Percentiles rank a stretch among this genome's conserved stretches.
These are phyloP conservation scores for Helostoma temminkii DNA, from an alignment of 2,797 vertebrate species.

Conservation along the genomic window DNA sequence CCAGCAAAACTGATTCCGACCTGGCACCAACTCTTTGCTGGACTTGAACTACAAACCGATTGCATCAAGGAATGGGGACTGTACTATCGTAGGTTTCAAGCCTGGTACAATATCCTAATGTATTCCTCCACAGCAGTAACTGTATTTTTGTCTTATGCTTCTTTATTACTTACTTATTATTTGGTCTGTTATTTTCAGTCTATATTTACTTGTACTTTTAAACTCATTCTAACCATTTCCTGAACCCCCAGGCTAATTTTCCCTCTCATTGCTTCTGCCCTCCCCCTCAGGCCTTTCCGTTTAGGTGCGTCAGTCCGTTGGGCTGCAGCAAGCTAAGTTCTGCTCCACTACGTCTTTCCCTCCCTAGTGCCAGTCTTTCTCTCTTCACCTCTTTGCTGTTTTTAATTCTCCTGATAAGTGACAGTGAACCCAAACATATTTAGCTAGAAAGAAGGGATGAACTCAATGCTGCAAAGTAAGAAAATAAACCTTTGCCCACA, in stretches of 20 bases:
- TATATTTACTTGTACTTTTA: slow-evolving; percentile 30
- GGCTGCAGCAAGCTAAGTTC: slow-evolving; percentile 58
- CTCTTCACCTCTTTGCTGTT: slow-evolving; percentile 40
- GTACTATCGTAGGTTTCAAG: not conserved
- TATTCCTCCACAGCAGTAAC: not conserved
- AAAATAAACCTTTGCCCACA: not conserved
- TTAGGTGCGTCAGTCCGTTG: slow-evolving; percentile 55
- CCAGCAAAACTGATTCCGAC: too few species aligned
- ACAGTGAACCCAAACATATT: slow-evolving; percentile 33
- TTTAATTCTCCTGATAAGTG: slow-evolving; percentile 60
- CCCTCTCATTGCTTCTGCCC: slow-evolving; percentile 11
- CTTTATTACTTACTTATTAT: not conserved
- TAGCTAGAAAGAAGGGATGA: slow-evolving; percentile 40
- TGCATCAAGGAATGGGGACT: too few species aligned
- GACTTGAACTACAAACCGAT: too few species aligned
- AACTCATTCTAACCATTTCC: slow-evolving; percentile 41
- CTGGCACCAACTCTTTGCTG: too few species aligned
- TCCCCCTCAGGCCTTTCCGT: slow-evolving; percentile 25
- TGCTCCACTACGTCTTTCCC: slow-evolving; percentile 53
- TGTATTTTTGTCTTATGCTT: not conserved
- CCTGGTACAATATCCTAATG: not conserved
- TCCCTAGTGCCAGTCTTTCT: slow-evolving; percentile 32
- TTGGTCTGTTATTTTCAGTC: slow-evolving; percentile 12
- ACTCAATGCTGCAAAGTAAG: slow-evolving; percentile 30
- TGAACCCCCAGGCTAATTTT: slow-evolving; percentile 34